Base-by-base conservation (phyloP, 2,797 vertebrate species). In the Esox masquinongy region DNA sequence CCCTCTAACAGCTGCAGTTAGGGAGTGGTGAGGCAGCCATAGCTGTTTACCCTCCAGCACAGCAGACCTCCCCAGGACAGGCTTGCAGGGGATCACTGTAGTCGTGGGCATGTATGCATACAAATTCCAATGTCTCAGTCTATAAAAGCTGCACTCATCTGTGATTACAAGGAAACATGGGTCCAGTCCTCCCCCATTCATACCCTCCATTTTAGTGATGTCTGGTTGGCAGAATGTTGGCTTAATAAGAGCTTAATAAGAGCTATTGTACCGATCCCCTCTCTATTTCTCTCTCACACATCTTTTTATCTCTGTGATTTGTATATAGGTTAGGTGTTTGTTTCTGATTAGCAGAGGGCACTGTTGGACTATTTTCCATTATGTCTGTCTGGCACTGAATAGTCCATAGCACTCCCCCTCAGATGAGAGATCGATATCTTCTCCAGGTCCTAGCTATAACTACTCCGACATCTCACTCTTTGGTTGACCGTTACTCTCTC, bases 251-350 rank as follows among this genome's bases (percentile, higher is more conserved):
- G 29, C 29, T 31, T 51, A 51, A 16, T 53, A 59, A 22, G 19
- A 5, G 19, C 50, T 80, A 80, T 86, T 50, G 5, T 24, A 36
- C 11, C 19, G 2, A 14, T 59, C 7, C 56, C 43, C 9, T 75
- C 29, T 47, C 68, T 70, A 15, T 19, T n/a, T 31, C 24, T 24
- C n/a, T 24, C 51, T 75, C 68, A 24, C 24, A 22, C 3, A 9
- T 68, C 6, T 68, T 4, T 68, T 39, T 43, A 51, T 72, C 71
- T 31, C 71, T 31, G 24, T 72, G 24, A 47, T 61, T 61, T n/a
- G 8, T 61, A 16, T 19, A 3, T 51, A 29, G 43, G 39, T 31
- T 53, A 15, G 69, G 66, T 59, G 64, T 66, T 59, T 22, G 56
- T 70, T 66, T 63, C 53, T 50, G 39, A 26, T 39, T 70, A 43